Evolutionary conservation across 2,797 vertebrate genomes (phyloP).

Genomic region (Leptoclinus maculatus): DNA sequence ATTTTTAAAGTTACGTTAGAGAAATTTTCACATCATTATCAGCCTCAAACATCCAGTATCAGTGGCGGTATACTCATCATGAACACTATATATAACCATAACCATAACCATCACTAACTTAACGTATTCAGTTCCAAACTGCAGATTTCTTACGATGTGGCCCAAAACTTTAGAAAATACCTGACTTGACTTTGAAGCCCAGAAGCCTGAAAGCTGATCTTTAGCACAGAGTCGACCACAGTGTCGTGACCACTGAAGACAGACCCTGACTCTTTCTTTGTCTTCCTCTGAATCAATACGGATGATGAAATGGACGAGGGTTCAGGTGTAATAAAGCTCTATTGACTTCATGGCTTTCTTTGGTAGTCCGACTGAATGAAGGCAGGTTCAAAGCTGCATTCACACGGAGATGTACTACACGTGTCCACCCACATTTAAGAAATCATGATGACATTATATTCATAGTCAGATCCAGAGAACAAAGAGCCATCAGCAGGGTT

Average conservation of each 20-base stretch:
- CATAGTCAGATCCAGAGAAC: background rate
- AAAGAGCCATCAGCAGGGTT: background rate
- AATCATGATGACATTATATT: background rate
- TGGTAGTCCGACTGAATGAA: background rate
- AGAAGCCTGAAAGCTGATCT: background rate
- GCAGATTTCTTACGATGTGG: background rate
- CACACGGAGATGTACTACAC: background rate
- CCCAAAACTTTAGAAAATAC: background rate
- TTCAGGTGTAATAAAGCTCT: background rate
- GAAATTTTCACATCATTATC: background rate
- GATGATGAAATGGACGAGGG: background rate
- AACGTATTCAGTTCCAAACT: background rate
- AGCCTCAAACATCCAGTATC: no score
- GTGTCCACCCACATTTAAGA: background rate
- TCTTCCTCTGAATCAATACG: background rate
- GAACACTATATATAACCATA: background rate
- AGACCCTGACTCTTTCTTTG: background rate
- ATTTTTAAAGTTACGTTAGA: no score
- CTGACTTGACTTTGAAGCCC: background rate
- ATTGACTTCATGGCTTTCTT: background rate
- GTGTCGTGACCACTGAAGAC: background rate
- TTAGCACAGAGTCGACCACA: background rate
- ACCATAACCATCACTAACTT: background rate
- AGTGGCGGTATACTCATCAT: background rate
- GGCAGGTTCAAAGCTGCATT: background rate